Evolutionary conservation across 2,113 vertebrate genomes (phyloP).

Genomic region (Erpornis zantholeuca): DNA sequence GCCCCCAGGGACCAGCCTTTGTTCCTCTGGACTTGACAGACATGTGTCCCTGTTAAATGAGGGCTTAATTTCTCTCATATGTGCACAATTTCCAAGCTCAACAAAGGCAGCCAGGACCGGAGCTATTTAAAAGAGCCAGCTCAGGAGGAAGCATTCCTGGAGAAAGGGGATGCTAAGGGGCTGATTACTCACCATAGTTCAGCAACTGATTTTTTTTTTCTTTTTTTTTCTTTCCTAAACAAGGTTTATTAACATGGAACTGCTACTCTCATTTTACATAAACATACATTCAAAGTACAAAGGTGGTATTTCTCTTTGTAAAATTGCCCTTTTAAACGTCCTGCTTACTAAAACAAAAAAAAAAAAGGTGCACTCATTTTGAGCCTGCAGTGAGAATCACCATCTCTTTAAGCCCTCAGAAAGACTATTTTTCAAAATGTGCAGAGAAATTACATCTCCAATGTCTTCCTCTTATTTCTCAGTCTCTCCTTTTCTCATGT

Average conservation of each 20-base stretch:
- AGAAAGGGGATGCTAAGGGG: constrained; percentile 84
- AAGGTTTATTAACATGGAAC: constrained; percentile 68
- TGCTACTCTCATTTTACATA: constrained; percentile 59
- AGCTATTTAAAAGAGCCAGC: constrained; percentile 78
- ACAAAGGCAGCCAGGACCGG: constrained; percentile 75
- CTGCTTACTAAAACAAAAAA: not conserved
- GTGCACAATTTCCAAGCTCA: constrained; percentile 87
- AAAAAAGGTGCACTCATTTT: not conserved
- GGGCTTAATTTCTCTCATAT: constrained; percentile 95
- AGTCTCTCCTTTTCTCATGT: not conserved
- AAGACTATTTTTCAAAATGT: constrained; percentile 3
- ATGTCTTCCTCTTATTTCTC: not conserved
- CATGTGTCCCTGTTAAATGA: constrained; percentile 93
- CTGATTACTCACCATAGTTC: constrained; percentile 84
- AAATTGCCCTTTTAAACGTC: constrained; percentile 47
- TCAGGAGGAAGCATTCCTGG: constrained; percentile 78
- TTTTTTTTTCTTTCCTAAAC: not conserved
- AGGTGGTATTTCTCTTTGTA: constrained; percentile 50
- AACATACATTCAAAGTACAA: constrained; percentile 68
- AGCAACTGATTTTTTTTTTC: constrained; percentile 49
- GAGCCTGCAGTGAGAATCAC: not conserved
- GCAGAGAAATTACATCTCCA: not conserved
- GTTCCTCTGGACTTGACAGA: constrained; percentile 90
- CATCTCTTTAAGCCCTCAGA: not conserved
- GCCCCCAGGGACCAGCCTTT: constrained; percentile 83